These are phyloP conservation scores for Aricia agestis DNA, from an alignment of 1,140 invertebrate species.

Conservation along the genomic window DNA sequence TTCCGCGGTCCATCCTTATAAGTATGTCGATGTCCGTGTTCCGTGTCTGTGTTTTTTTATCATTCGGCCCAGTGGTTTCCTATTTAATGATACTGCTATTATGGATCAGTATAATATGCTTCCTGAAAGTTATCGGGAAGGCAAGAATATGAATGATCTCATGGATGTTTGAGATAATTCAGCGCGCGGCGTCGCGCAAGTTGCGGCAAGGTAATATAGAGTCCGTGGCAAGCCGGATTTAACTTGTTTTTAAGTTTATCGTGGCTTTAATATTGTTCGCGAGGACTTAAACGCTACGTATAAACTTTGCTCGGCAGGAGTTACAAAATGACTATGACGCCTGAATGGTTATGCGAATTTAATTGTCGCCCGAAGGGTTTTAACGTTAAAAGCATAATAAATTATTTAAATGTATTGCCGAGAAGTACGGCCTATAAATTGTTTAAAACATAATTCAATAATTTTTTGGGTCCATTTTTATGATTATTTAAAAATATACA, in stretches of 20 bases:
- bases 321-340: slow-evolving; percentile 32
- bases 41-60: too few species aligned
- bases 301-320: slow-evolving; percentile 46
- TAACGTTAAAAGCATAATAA: slow-evolving; percentile 10
- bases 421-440: neutral
- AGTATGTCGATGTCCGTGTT: too few species aligned
- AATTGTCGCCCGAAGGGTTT: slow-evolving; percentile 23
- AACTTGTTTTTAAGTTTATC: slow-evolving; percentile 72
- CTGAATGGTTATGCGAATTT: slow-evolving; percentile 26
- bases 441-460: too few species aligned
- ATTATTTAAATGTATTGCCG: neutral
- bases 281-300: slow-evolving; percentile 55
- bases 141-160: slow-evolving; percentile 5
- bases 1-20: too few species aligned
- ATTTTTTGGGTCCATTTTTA: neutral
- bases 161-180: slow-evolving; percentile 47
- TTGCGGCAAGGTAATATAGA: slow-evolving; percentile 55
- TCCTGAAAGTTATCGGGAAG: neutral
- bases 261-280: slow-evolving; percentile 68
- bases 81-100: too few species aligned
- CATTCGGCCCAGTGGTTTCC: too few species aligned
- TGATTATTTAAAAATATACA: too few species aligned
- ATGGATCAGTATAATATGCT: neutral
- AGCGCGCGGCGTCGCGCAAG: slow-evolving; percentile 35
- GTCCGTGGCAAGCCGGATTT: slow-evolving; percentile 59